These are phyloP conservation scores for Catostomus latipinnis DNA, from an alignment of 2,797 vertebrate species.

Conservation along the genomic window DNA sequence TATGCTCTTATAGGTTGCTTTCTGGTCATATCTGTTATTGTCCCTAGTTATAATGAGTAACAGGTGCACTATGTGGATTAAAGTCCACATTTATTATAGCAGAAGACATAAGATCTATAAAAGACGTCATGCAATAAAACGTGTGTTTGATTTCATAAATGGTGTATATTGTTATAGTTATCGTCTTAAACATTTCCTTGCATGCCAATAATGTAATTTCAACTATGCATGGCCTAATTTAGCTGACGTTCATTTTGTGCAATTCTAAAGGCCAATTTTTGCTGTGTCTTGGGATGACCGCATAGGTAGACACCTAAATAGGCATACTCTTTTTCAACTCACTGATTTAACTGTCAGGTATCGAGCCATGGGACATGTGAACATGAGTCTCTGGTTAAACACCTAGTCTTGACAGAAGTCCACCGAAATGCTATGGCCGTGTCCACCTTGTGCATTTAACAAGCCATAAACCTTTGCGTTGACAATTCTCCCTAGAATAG, in stretches of 20 bases:
- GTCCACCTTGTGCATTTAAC: slow-evolving; percentile 19
- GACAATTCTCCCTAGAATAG: background rate
- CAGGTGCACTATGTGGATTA: slow-evolving; percentile 21
- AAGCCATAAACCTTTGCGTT: background rate
- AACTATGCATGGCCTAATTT: background rate
- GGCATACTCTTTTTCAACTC: slow-evolving; percentile 12
- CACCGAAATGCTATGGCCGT: background rate
- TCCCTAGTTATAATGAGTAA: slow-evolving; percentile 3
- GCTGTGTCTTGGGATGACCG: slow-evolving; percentile 8
- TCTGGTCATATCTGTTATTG: background rate
- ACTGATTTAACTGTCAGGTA: slow-evolving; percentile 25
- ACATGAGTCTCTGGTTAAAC: slow-evolving; percentile 15
- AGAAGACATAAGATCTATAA: background rate
- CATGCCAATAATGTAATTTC: background rate
- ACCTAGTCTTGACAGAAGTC: slow-evolving; percentile 31
- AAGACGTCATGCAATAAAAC: background rate
- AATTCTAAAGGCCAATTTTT: background rate
- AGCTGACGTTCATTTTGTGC: background rate
- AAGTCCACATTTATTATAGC: background rate
- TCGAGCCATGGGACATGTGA: slow-evolving; percentile 2
- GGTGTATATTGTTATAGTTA: background rate
- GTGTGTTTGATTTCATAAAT: background rate
- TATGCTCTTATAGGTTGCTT: background rate
- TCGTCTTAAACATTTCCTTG: background rate
- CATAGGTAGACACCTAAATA: slow-evolving; percentile 3